These are phyloP conservation scores for Nothoprocta perdicaria DNA, from an alignment of 2,113 vertebrate species.

Conservation along the genomic window DNA sequence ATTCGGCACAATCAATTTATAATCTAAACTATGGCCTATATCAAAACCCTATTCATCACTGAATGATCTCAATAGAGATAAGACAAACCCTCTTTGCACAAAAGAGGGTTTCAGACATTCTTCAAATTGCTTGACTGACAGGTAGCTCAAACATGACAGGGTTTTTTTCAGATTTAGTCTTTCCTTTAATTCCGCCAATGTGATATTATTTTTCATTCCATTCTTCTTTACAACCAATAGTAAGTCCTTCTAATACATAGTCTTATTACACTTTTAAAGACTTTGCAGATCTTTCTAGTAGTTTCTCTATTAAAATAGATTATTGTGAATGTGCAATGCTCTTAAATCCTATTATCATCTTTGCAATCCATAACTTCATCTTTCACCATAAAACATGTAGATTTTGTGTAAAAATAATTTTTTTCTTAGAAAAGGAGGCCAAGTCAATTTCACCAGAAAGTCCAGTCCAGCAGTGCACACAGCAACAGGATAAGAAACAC, in stretches of 20 bases:
- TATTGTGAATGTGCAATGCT: background rate
- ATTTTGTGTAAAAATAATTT: background rate
- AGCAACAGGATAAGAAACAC: background rate
- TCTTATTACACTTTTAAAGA: background rate
- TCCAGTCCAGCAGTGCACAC: background rate
- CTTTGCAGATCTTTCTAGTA: background rate
- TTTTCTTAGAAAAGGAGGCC: rapidly evolving
- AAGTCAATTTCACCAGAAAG: background rate
- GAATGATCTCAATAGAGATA: conserved; percentile 31
- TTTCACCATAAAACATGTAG: background rate
- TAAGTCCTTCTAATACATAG: background rate
- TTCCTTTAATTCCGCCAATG: background rate
- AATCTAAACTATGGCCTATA: conserved; percentile 1
- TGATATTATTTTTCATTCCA: conserved; percentile 14
- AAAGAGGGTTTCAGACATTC: background rate
- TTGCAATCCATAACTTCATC: background rate
- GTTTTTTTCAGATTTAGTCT: conserved; percentile 27
- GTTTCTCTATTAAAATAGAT: background rate
- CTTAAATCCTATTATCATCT: background rate
- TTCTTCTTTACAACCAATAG: background rate
- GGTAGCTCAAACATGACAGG: conserved; percentile 21
- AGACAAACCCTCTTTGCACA: background rate
- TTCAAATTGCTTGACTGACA: conserved; percentile 23
- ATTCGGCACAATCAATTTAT: conserved; percentile 23
- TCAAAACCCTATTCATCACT: conserved; percentile 34